These are phyloP conservation scores for Rallus limicola DNA, from an alignment of 2,113 vertebrate species.

Conservation along the genomic window DNA sequence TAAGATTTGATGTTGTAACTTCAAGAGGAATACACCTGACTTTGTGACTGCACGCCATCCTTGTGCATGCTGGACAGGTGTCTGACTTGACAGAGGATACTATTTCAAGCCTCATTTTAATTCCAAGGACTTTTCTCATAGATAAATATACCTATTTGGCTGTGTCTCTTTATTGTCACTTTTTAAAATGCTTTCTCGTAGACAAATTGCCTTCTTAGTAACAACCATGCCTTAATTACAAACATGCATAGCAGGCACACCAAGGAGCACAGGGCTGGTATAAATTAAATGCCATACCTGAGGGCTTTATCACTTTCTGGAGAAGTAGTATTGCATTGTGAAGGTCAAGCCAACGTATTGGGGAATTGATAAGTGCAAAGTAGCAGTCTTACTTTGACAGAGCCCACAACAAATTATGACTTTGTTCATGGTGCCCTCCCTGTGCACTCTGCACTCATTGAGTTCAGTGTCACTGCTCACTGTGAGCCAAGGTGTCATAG, in stretches of 20 bases:
- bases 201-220: not conserved
- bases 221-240: not conserved
- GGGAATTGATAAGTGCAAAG: not conserved
- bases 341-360: not conserved
- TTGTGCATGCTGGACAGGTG: accelerated
- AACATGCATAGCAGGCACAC: not conserved
- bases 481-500: not conserved
- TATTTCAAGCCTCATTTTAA: not conserved
- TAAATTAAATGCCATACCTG: not conserved
- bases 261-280: not conserved
- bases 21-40: not conserved
- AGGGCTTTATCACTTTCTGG: not conserved
- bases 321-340: not conserved
- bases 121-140: not conserved
- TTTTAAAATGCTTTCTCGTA: not conserved
- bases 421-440: not conserved
- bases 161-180: not conserved
- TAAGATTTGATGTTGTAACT: not conserved
- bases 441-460: accelerated
- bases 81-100: not conserved
- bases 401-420: not conserved
- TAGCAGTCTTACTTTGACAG: not conserved
- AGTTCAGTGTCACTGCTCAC: not conserved
- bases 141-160: not conserved
- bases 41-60: not conserved